Evolutionary conservation across 1,140 invertebrate genomes (phyloP), one percentile per base, ranked within the genome.

Genomic region (Penaeus indicus): DNA sequence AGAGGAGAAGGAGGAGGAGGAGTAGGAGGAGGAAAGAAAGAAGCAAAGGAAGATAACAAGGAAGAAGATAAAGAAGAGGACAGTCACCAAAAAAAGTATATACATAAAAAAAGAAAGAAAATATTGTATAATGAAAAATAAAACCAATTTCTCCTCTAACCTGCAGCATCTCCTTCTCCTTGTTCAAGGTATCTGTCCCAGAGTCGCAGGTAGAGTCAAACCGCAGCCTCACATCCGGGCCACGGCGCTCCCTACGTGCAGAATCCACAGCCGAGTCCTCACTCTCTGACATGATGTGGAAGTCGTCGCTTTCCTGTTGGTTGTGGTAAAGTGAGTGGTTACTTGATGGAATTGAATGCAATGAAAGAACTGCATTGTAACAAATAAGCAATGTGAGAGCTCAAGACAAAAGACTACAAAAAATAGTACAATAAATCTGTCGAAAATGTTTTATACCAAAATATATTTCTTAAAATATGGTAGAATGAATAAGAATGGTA

Each of bases 191-290:
- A 61, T 86, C 85, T 64, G 85, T 80, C 18, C 85, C 85, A 81
- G 78, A 86, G 11, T 86, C 85, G 8, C 77, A 64, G 62, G 80
- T 80, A 1, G 85, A 86, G 63, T 86, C 85, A 21, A 80, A 63
- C 1, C 85, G 78, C 27, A 80, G 18, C 67, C 85, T 81, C 4
- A 10, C 19, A 19, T 38, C n/a, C 3, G 22, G 42, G 32, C 38
- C 47, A 5, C 61, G 47, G 13, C 38, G 67, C 27, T 86, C 85
- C 21, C 42, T 61, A 21, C 62, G 42, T n/a, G 85, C 78, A 81
- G 85, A 86, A 81, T 80, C 78, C 21, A 86, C 63, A 10, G 78
- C n/a, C 16, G 85, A 86, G 38, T 86, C 85, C 60, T 86, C 85
- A 32, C 85, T 86, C 64, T 86, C 85, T 25, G 85, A 86, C 62